Evolutionary conservation across 2,888 invertebrate genomes (phyloP).

Genomic region (Cryptophagus acutangulus): DNA sequence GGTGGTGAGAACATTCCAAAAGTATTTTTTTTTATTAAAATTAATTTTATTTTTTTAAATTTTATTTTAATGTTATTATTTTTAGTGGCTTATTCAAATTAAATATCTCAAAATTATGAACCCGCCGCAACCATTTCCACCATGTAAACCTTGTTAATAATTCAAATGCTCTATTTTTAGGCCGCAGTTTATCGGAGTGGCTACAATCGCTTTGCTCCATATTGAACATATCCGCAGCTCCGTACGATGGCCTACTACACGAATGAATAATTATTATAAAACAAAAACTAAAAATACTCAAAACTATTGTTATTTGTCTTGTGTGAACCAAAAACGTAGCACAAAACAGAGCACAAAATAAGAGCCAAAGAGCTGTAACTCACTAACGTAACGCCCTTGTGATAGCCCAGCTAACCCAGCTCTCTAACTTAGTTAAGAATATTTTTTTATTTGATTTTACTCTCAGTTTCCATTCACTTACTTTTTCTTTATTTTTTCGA

Average conservation of each 20-base stretch:
- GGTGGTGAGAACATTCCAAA: too few species aligned
- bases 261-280: conserved; percentile 8
- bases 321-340: conserved; percentile 40
- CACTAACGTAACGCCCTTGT: conserved; percentile 48
- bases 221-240: conserved; percentile 58
- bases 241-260: conserved; percentile 39
- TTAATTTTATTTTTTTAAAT: too few species aligned
- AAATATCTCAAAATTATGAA: too few species aligned
- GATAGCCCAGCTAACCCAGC: conserved; percentile 47
- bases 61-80: too few species aligned
- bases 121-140: too few species aligned
- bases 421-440: conserved; percentile 36
- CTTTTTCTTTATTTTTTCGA: too few species aligned
- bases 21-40: too few species aligned
- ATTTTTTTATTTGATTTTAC: conserved; percentile 3
- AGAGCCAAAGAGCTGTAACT: conserved; percentile 48
- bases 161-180: conserved; percentile 52
- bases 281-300: conserved; percentile 16
- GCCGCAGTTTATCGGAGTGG: conserved; percentile 90
- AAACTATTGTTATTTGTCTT: conserved; percentile 39
- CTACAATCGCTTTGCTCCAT: conserved; percentile 92
- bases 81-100: too few species aligned
- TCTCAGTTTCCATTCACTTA: conserved; percentile 41
- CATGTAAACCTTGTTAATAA: conserved; percentile 5
- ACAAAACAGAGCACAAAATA: conserved; percentile 40